phyloP scores from a whole-genome alignment of 1,140 invertebrate genomes.

The Drosophila micromelanica region DNA sequence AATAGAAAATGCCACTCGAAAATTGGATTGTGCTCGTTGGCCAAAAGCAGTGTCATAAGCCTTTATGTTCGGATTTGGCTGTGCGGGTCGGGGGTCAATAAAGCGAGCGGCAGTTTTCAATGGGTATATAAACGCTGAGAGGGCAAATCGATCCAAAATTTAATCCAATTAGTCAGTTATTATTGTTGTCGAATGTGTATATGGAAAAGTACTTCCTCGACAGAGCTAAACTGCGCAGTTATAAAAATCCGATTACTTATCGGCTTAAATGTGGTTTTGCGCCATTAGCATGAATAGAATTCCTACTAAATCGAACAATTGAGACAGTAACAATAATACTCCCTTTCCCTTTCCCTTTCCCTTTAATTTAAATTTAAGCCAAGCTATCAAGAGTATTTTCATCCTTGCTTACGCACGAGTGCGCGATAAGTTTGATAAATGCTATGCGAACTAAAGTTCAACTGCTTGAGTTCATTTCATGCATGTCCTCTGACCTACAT shows the following conservation, averaged over 20 bases:
- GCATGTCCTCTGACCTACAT: constrained; percentile 64
- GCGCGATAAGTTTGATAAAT: constrained; percentile 23
- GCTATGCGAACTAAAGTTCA: constrained; percentile 3
- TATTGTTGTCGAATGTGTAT: neutral
- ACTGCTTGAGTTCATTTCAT: constrained; percentile 19
- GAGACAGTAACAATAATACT: neutral
- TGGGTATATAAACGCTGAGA: constrained; percentile 9
- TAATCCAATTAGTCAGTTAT: constrained; percentile 39
- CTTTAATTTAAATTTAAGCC: neutral
- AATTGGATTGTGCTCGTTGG: constrained; percentile 26
- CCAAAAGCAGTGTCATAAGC: constrained; percentile 38
- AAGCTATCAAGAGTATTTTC: too few species aligned
- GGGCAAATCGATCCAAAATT: constrained; percentile 28
- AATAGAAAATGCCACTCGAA: neutral
- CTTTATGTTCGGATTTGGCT: constrained; percentile 32
- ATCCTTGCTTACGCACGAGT: constrained; percentile 19
- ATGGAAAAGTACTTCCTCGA: neutral
- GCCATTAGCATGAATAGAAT: neutral
- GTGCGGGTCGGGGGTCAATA: too few species aligned
- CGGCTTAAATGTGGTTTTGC: neutral
- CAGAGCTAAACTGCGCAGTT: neutral
- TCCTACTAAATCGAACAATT: neutral
- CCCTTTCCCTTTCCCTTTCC: neutral
- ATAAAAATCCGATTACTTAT: neutral
- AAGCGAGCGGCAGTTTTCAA: constrained; percentile 22